Evolutionary conservation across 2,888 invertebrate species (phyloP).

Genomic region (Chrysolina americana): DNA sequence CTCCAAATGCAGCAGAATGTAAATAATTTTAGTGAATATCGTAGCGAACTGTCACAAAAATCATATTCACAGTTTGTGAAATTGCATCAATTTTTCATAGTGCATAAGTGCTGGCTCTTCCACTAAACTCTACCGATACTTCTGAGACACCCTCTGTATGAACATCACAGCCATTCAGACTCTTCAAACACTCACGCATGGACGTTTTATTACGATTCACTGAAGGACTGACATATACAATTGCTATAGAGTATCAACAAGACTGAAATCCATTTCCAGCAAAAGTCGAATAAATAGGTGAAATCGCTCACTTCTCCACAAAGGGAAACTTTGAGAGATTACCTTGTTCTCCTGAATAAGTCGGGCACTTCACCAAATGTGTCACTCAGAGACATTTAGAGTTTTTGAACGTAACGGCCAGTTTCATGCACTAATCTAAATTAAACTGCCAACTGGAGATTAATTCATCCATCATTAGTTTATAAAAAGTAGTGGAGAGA

Average conservation of each 20-base stretch:
- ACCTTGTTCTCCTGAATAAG: slow-evolving; percentile 22
- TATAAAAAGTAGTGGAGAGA: slow-evolving; percentile 34
- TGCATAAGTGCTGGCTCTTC: too few relatives aligned
- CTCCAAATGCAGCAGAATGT: too few relatives aligned
- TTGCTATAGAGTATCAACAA: neutral
- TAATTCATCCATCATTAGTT: slow-evolving; percentile 42
- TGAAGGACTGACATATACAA: neutral
- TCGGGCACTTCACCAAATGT: slow-evolving; percentile 27
- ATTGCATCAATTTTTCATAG: too few relatives aligned
- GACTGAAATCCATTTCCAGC: neutral
- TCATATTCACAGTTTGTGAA: too few relatives aligned
- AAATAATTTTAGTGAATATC: too few relatives aligned
- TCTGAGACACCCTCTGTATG: neutral
- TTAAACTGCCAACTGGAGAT: slow-evolving; percentile 42
- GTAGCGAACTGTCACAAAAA: too few relatives aligned
- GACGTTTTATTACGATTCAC: neutral
- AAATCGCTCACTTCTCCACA: slow-evolving; percentile 14
- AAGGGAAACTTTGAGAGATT: slow-evolving; percentile 26
- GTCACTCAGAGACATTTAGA: slow-evolving; percentile 38
- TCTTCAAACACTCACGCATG: neutral
- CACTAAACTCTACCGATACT: too few relatives aligned
- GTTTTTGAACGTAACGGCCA: slow-evolving; percentile 38
- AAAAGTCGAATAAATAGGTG: slow-evolving; percentile 5
- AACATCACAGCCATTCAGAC: neutral
- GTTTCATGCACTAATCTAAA: slow-evolving; percentile 41